A percentile compares a stretch with the other conserved stretches of the same genome.
Conservation (phyloP, 53 echinoderm and acorn worm genomes). For the Mesocentrotus franciscanus region DNA sequence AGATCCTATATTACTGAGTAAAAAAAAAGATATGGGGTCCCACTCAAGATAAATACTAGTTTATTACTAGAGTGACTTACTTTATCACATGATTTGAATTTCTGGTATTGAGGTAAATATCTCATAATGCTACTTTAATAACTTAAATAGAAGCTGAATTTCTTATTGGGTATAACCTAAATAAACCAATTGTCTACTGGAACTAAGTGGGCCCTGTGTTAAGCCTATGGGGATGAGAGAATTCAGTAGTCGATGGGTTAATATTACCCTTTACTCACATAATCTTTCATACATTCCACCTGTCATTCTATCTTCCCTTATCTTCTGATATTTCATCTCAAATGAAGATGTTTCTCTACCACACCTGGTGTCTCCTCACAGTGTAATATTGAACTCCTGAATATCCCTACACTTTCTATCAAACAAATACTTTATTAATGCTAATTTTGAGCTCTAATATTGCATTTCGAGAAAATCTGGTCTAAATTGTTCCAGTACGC, state of each 20-base stretch:
- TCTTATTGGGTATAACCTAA: background rate
- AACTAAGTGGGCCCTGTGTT: too few relatives aligned
- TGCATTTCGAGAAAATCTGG: too few relatives aligned
- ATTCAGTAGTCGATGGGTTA: background rate
- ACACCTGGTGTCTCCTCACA: slow-evolving; percentile 10
- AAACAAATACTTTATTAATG: too few relatives aligned
- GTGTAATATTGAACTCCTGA: background rate
- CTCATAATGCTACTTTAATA: background rate
- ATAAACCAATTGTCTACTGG: background rate
- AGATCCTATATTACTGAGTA: background rate
- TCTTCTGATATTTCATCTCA: background rate
- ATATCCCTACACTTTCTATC: too few relatives aligned
- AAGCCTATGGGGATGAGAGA: background rate
- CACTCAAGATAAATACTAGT: background rate
- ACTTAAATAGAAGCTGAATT: background rate
- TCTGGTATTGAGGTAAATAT: background rate
- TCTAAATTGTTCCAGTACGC: too few relatives aligned
- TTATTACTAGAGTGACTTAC: background rate
- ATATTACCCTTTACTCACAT: background rate
- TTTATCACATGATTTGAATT: background rate
- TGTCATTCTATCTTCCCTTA: slow-evolving; percentile 34
- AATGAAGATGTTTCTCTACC: background rate
- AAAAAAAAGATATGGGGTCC: background rate
- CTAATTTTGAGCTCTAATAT: too few relatives aligned
- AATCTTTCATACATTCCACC: background rate